Evolutionary conservation across 2,797 vertebrate species (phyloP).

Genomic region (Brachyalestes nurse): DNA sequence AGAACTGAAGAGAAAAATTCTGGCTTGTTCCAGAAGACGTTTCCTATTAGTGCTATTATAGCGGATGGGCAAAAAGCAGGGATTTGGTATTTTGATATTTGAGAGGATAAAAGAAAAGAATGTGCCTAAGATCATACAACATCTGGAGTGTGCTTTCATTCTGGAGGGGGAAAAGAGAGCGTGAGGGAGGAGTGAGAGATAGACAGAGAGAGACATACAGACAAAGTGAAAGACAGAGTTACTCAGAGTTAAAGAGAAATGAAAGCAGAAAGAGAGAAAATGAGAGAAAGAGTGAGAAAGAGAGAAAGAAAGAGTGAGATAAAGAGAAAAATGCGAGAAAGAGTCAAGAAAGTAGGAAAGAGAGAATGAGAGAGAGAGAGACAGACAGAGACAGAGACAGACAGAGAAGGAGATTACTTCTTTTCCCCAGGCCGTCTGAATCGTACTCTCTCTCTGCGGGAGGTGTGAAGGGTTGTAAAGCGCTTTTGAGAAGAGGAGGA

Average conservation of each 20-base stretch:
- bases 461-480: slow-evolving; percentile 39
- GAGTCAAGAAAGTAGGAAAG: not conserved
- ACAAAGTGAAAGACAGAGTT: not conserved
- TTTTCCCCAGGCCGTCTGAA: slow-evolving; percentile 13
- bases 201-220: not conserved
- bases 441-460: slow-evolving; percentile 31
- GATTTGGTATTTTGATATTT: not conserved
- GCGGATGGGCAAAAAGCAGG: not conserved
- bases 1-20: slow-evolving; percentile 31
- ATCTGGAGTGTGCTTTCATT: not conserved
- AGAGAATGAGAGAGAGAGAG: not conserved
- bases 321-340: not conserved
- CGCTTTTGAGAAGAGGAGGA: slow-evolving; percentile 17
- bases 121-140: not conserved
- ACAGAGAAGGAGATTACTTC: not conserved
- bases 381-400: not conserved
- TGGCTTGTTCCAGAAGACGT: slow-evolving; percentile 11
- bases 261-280: not conserved
- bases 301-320: not conserved
- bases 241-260: not conserved
- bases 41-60: not conserved
- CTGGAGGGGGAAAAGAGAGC: not conserved
- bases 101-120: not conserved
- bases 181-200: too few relatives aligned
- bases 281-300: not conserved